Percentiles rank a stretch among this genome's conserved stretches.
Evolutionary conservation across 2,797 vertebrate species (phyloP).

Genomic region (Oceanodroma leucorhoa): DNA sequence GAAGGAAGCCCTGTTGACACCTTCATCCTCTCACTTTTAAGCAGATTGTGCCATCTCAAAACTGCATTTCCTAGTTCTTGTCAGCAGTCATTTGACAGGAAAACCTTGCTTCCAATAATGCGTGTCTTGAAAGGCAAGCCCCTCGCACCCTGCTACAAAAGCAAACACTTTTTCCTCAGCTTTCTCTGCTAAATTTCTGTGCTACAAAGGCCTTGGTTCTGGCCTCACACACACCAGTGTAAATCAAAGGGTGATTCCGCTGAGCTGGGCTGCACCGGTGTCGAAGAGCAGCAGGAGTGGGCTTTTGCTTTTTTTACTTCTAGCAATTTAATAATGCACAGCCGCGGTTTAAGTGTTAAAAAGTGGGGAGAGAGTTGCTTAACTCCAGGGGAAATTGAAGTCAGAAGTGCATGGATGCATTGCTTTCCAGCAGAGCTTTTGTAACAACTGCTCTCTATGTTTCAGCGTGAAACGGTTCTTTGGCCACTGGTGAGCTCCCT

Average conservation of each 20-base stretch:
- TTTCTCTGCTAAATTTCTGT: background rate
- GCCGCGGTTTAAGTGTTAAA: background rate
- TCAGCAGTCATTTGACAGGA: background rate
- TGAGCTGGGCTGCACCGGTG: background rate
- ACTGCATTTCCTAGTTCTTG: background rate
- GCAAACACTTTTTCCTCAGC: background rate
- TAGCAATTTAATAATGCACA: background rate
- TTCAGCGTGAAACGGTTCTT: background rate
- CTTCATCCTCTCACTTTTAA: background rate
- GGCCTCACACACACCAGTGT: background rate
- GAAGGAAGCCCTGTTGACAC: background rate
- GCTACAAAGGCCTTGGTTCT: background rate
- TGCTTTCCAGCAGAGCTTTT: background rate
- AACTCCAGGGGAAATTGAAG: background rate
- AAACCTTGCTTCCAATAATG: background rate
- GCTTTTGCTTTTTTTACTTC: background rate
- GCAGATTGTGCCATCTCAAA: background rate
- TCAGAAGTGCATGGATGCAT: rapidly evolving
- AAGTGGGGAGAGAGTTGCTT: background rate
- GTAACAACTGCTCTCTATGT: background rate
- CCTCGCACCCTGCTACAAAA: background rate
- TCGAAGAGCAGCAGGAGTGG: background rate
- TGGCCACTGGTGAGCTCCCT: background rate
- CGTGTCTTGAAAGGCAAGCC: background rate
- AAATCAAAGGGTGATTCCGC: background rate